Base-by-base conservation (phyloP, 2,113 vertebrate species). In the Seriola aureovittata region DNA sequence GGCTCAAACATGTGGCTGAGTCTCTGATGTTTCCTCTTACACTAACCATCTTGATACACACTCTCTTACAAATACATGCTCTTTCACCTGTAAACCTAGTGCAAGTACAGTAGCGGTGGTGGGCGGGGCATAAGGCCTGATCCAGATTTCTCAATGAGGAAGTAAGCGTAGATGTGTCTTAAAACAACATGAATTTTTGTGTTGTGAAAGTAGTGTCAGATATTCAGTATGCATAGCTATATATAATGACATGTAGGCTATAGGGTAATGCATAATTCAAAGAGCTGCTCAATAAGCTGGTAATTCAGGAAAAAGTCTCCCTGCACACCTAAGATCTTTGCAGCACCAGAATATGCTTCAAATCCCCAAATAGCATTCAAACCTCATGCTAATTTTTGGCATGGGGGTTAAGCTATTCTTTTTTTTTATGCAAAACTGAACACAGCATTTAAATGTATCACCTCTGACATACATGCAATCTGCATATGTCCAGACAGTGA, bases 261-360 rank as follows among this genome's bases (percentile, higher is more conserved):
- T 62, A 34, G 58, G 50, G 4, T 80, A 46, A 82, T 88, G 78
- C 70, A 87, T 88, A 78, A 83, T 86, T 85, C 76, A 85, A 80
- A 73, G 62, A 73, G 66, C 80, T 75, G 64, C 78, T 89, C 76
- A 80, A 82, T 69, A 75, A 75, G 84, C 58, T 78, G 81, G 82
- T 80, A 82, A 82, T 70, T 82, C 77, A 72, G 60, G 63, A 46
- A 70, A 74, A 60, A 32, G 36, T 81, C 65, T 79, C 71, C 60
- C 59, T 62, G 32, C 71, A 80, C 58, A 78, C 50, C 55, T 62
- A 64, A 72, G 78, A 70, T 77, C 80, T 81, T 64, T 23, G 54
- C 69, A 73, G 34, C 63, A 80, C 54, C 17, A 48, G 21, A 74
- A 71, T 23, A 23, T 29, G 52, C 34, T 71, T 81, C 42, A 71